phyloP scores from a whole-genome alignment of 1,140 invertebrate genomes.

The Drosophila lacertosa region DNA sequence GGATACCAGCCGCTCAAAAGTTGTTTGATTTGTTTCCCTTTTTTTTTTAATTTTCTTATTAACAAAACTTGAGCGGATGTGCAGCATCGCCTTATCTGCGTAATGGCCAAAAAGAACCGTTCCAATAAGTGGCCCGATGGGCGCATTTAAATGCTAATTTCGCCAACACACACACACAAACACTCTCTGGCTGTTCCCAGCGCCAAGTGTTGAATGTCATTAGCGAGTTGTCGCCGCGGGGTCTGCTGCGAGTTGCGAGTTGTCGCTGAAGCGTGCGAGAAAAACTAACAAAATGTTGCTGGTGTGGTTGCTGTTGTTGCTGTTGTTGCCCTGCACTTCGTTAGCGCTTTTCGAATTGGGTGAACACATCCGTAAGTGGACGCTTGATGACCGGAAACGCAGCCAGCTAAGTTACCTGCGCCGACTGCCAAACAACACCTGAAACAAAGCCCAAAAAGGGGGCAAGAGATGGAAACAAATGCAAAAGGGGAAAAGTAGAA shows the following conservation, averaged over 20 bases:
- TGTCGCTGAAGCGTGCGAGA: constrained; percentile 48
- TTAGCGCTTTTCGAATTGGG: constrained; percentile 40
- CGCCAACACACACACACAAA: constrained; percentile 50
- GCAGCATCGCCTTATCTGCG: constrained; percentile 25
- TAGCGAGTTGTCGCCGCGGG: constrained; percentile 70
- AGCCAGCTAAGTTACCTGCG: constrained; percentile 61
- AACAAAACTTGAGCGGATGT: constrained; percentile 54
- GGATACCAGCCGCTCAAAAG: constrained; percentile 18
- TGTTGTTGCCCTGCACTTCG: constrained; percentile 39
- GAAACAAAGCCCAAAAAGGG: constrained; percentile 31
- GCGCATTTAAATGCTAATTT: constrained; percentile 75
- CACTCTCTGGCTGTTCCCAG: constrained; percentile 15
- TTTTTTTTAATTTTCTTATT: constrained; percentile 56
- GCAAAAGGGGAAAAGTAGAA: neutral
- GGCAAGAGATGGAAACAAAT: neutral
- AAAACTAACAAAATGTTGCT: constrained; percentile 56
- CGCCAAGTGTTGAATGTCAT: constrained; percentile 72
- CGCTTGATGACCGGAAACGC: constrained; percentile 76
- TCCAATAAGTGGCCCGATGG: constrained; percentile 44
- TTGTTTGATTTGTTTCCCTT: constrained; percentile 5
- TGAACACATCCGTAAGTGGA: constrained; percentile 68
- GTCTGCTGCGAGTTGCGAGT: constrained; percentile 37
- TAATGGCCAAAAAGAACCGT: constrained; percentile 47
- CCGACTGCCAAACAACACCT: constrained; percentile 60
- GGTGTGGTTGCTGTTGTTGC: constrained; percentile 3